Percentiles rank a stretch among this genome's conserved stretches.
Conservation (phyloP, 1,140 invertebrate species). For the Spodoptera frugiperda region DNA sequence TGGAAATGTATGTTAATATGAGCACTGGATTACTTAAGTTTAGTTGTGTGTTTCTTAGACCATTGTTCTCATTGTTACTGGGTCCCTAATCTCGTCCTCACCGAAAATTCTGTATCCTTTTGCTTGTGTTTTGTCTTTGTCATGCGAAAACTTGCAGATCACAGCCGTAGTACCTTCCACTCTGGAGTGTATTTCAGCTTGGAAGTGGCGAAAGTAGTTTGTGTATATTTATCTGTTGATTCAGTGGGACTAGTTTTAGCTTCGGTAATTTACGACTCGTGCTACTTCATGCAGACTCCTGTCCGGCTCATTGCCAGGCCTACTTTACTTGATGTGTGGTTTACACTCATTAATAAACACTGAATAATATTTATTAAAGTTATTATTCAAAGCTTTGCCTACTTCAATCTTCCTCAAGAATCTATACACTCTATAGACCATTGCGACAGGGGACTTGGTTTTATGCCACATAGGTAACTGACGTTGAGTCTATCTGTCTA, state of each 20-base stretch:
- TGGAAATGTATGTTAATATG: conserved; percentile 36
- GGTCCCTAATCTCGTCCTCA: conserved; percentile 15
- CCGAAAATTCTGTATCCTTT: conserved; percentile 31
- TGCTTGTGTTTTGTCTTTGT: conserved; percentile 18
- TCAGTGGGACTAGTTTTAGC: conserved; percentile 28
- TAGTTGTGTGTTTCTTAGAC: conserved; percentile 40
- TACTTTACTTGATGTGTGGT: conserved; percentile 13
- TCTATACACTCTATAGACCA: no score
- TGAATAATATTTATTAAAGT: no score
- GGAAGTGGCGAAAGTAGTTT: conserved; percentile 9
- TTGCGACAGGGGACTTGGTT: no score
- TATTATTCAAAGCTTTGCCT: no score
- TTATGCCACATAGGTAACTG: no score
- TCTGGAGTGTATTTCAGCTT: neutral
- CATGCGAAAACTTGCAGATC: neutral
- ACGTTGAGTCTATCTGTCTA: neutral
- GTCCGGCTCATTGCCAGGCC: conserved; percentile 10
- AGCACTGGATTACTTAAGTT: conserved; percentile 30
- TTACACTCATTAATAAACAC: neutral
- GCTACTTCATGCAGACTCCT: neutral
- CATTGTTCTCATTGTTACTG: conserved; percentile 37
- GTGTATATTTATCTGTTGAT: conserved; percentile 12
- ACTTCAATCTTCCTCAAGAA: no score
- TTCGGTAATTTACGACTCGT: conserved; percentile 18
- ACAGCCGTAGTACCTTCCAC: neutral